Evolutionary conservation across 2,113 vertebrate species (phyloP).

Genomic region (Alexandromys fortis): DNA sequence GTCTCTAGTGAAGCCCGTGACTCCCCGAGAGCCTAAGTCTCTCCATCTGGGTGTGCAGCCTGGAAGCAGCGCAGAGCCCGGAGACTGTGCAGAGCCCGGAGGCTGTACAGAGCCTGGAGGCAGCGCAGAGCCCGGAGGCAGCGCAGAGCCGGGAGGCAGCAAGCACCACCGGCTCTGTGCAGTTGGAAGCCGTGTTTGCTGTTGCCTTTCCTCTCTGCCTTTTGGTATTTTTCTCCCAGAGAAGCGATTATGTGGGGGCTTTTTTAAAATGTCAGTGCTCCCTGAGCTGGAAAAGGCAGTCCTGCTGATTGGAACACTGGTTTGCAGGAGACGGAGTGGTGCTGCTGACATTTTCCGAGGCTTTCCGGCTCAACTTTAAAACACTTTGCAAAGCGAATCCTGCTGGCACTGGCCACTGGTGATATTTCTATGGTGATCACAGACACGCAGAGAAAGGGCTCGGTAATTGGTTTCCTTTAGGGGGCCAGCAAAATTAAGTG

Average conservation of each 20-base stretch:
- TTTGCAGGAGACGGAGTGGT: constrained; percentile 43
- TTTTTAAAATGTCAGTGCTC: constrained; percentile 43
- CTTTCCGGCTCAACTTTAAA: constrained; percentile 68
- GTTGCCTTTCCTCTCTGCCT: background rate
- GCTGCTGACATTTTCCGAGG: constrained; percentile 74
- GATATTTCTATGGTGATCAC: constrained; percentile 40
- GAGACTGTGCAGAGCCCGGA: background rate
- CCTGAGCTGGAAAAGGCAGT: constrained; percentile 57
- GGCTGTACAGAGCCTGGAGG: no score
- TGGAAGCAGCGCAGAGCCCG: no score
- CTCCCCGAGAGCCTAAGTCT: background rate
- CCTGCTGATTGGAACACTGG: constrained; percentile 58
- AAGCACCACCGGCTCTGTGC: rapidly evolving
- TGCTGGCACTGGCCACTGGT: constrained; percentile 41
- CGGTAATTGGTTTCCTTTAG: constrained; percentile 61
- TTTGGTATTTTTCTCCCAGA: constrained; percentile 31
- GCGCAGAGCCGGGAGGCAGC: background rate
- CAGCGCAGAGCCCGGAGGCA: background rate
- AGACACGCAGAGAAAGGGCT: constrained; percentile 24
- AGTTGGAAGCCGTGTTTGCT: background rate
- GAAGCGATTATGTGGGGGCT: constrained; percentile 7
- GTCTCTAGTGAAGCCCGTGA: background rate
- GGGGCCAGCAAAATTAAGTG: constrained; percentile 3
- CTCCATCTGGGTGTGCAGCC: background rate
- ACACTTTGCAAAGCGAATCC: constrained; percentile 52